Evolutionary conservation across 2,888 invertebrate species (phyloP).

Genomic region (Brachypalpus laphriformis): DNA sequence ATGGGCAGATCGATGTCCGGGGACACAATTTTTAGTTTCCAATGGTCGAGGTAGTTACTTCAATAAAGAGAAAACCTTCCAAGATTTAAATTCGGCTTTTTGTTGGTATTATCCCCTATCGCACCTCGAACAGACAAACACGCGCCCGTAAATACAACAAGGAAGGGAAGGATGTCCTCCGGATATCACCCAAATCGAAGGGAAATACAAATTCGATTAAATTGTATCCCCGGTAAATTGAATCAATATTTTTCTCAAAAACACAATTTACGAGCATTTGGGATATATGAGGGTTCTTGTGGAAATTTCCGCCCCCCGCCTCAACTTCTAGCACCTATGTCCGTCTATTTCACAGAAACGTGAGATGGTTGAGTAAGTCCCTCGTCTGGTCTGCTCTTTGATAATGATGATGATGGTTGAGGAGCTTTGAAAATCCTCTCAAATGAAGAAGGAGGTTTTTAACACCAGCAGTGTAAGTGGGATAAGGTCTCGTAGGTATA

Average conservation of each 20-base stretch:
- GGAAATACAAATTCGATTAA: constrained; percentile 68
- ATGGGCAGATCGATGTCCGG: too few species aligned
- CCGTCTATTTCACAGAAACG: constrained; percentile 22
- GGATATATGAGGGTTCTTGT: constrained; percentile 1
- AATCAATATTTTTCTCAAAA: constrained; percentile 63
- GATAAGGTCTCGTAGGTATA: background rate
- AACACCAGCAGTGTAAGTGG: background rate
- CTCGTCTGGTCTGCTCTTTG: constrained; percentile 8
- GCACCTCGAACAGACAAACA: constrained; percentile 4
- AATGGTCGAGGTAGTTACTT: background rate
- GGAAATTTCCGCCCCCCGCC: background rate
- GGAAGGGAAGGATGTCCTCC: background rate
- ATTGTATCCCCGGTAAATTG: constrained; percentile 62
- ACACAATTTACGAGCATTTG: constrained; percentile 32
- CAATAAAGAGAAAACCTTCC: background rate
- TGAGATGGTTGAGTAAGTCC: constrained; percentile 45
- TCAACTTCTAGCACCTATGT: constrained; percentile 2
- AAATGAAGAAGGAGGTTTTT: constrained; percentile 20
- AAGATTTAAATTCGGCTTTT: background rate
- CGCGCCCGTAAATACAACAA: background rate
- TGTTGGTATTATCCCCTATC: background rate
- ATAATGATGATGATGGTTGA: constrained; percentile 14
- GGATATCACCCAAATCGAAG: constrained; percentile 55
- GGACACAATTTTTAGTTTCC: background rate
- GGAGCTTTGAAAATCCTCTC: constrained; percentile 11